A percentile compares a stretch with the other conserved stretches of the same genome.
Conservation (phyloP, 2,113 vertebrate species). For the Vidua chalybeata region DNA sequence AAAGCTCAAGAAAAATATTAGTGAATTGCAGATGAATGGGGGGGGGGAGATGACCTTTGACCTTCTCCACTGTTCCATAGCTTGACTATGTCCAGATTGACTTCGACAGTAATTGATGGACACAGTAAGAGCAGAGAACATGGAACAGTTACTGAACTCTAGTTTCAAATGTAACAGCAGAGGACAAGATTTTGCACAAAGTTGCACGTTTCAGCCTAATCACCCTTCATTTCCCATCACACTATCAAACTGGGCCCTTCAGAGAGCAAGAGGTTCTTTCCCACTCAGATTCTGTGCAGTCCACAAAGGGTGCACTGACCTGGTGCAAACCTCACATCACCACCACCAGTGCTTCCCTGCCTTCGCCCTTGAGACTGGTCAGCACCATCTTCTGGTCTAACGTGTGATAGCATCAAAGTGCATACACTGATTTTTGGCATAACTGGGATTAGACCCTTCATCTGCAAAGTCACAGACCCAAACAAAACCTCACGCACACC, state of each 20-base stretch:
- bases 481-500: neutral
- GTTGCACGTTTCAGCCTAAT: neutral
- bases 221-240: neutral
- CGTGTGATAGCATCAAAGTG: neutral
- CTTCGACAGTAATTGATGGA: neutral
- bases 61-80: neutral
- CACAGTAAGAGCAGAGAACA: neutral
- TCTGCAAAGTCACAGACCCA: neutral
- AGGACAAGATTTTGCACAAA: neutral
- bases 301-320: neutral
- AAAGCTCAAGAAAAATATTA: neutral
- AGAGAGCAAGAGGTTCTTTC: neutral
- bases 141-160: neutral
- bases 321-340: neutral
- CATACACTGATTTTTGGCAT: neutral
- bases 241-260: neutral
- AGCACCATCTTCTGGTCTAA: neutral
- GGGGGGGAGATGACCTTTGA: neutral
- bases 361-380: neutral
- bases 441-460: neutral
- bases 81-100: neutral
- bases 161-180: neutral
- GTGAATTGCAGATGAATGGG: accelerated
- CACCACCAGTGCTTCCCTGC: neutral
- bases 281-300: neutral